Conservation (phyloP, 1,140 invertebrate genomes). For the Pogonomyrmex barbatus region DNA sequence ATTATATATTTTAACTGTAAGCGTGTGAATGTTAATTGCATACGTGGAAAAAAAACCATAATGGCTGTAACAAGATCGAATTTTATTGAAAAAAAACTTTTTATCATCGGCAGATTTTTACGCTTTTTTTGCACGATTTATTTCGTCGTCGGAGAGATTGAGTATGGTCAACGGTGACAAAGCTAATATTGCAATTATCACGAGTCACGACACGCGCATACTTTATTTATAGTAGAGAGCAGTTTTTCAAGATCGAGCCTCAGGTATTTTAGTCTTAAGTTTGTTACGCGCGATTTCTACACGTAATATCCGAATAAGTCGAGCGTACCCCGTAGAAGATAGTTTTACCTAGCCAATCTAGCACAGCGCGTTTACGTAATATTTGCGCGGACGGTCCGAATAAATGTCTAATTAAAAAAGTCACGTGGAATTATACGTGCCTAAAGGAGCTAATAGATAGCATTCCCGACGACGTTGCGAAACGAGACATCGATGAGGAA, state of each 20-base stretch:
- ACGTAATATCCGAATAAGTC: constrained; percentile 37
- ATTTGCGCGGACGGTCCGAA: constrained; percentile 11
- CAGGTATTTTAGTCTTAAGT: not conserved
- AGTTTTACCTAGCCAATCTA: not conserved
- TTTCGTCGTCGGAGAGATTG: not conserved
- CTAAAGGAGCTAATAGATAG: constrained; percentile 12
- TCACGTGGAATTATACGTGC: constrained; percentile 34
- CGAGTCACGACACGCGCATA: not conserved
- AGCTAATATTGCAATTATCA: not conserved
- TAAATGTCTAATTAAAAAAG: constrained; percentile 40
- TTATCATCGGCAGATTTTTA: not conserved
- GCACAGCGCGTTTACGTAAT: constrained; percentile 41
- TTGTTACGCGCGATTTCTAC: not conserved
- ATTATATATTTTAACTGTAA: not conserved
- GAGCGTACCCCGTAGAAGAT: not conserved
- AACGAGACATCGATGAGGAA: constrained; percentile 30
- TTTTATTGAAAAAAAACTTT: not conserved
- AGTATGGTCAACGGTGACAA: not conserved
- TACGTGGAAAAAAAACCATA: not conserved
- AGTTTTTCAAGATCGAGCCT: constrained; percentile 20
- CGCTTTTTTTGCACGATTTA: not conserved
- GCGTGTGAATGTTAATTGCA: not conserved
- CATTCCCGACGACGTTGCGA: constrained; percentile 34
- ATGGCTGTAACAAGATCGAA: not conserved
- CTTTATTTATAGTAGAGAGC: constrained; percentile 7